Percentiles rank a stretch among this genome's conserved stretches.
Conservation (phyloP, 2,888 invertebrate genomes). For the Tridacna crocea region DNA sequence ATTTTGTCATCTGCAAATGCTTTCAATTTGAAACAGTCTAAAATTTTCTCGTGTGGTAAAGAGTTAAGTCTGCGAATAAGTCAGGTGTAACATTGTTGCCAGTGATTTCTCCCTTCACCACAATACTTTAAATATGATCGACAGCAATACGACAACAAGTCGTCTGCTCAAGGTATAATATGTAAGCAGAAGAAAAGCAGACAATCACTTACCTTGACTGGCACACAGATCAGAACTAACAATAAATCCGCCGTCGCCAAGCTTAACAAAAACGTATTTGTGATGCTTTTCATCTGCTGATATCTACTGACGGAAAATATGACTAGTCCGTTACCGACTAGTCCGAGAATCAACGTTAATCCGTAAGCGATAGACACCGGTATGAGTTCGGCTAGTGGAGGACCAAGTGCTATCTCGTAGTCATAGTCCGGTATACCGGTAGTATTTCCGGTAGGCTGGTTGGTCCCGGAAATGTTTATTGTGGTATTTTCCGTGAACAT, state of each 20-base stretch:
- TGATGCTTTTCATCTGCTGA: conserved; percentile 87
- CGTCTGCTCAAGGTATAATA: too few relatives aligned
- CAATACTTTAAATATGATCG: too few relatives aligned
- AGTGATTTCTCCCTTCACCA: too few relatives aligned
- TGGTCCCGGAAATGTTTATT: neutral
- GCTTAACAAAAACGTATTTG: conserved; percentile 89
- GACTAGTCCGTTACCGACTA: conserved; percentile 87
- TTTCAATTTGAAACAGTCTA: too few relatives aligned
- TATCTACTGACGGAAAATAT: conserved; percentile 87
- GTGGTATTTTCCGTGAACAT: conserved; percentile 10
- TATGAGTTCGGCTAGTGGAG: conserved; percentile 86
- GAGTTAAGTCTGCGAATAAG: too few relatives aligned
- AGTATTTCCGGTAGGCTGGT: neutral
- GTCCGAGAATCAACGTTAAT: conserved; percentile 87
- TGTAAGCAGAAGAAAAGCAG: too few relatives aligned
- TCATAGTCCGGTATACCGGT: conserved; percentile 37
- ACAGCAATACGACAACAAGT: too few relatives aligned
- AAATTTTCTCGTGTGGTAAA: too few relatives aligned
- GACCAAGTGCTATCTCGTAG: conserved; percentile 75
- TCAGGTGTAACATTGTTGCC: too few relatives aligned
- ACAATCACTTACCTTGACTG: conserved; percentile 88
- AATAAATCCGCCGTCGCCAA: conserved; percentile 89
- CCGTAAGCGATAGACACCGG: conserved; percentile 87
- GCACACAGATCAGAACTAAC: conserved; percentile 89
- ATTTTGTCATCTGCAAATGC: too few relatives aligned